Conservation (phyloP, 2,113 vertebrate species). For the Poecilia latipinna region DNA sequence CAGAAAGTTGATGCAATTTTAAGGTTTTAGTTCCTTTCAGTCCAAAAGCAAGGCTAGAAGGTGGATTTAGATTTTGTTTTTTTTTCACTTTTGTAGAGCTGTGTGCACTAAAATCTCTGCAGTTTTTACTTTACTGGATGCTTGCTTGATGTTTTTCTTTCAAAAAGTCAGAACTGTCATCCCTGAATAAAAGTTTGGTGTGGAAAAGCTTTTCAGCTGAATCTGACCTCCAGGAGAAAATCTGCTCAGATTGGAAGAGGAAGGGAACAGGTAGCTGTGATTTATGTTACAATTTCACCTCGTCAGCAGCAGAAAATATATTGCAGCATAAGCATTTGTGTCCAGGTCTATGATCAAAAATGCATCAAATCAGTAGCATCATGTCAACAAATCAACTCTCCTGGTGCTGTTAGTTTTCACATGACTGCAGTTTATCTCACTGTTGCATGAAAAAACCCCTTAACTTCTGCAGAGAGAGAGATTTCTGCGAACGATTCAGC, state of each 20-base stretch:
- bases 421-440: neutral
- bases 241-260: too few relatives aligned
- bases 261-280: too few relatives aligned
- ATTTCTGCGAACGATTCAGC: slow-evolving; percentile 13
- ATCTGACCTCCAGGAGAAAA: too few relatives aligned
- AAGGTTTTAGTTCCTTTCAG: neutral
- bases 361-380: slow-evolving; percentile 40
- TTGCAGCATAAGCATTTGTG: neutral
- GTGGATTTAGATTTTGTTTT: neutral
- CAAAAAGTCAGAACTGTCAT: too few relatives aligned
- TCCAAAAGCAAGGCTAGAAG: neutral
- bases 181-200: neutral
- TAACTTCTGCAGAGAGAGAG: neutral
- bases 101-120: neutral
- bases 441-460: slow-evolving; percentile 1
- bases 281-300: neutral
- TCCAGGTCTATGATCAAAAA: neutral
- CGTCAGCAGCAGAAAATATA: neutral
- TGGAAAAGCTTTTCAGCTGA: neutral
- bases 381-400: slow-evolving; percentile 33
- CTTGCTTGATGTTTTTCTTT: neutral
- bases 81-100: neutral
- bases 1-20: too few relatives aligned
- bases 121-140: neutral
- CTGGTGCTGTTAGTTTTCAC: neutral